These are phyloP conservation scores for Otus sunia DNA, from an alignment of 2,113 vertebrate species.

Conservation along the genomic window DNA sequence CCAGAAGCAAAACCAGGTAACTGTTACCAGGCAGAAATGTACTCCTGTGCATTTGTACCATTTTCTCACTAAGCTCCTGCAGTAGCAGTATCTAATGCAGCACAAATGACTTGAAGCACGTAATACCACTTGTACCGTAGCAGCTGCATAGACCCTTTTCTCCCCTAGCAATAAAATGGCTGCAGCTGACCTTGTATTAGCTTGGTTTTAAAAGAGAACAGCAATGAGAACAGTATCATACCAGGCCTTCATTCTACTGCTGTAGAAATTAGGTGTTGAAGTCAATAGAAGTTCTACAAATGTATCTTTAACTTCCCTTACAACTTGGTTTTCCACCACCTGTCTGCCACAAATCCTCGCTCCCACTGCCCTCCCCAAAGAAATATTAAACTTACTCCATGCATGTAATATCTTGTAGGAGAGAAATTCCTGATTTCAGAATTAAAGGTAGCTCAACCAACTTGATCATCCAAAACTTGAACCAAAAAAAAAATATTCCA, in stretches of 20 bases:
- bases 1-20: not conserved
- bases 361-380: not conserved
- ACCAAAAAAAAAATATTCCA: not conserved
- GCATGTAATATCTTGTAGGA: not conserved
- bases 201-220: not conserved
- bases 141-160: not conserved
- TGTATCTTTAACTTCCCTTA: not conserved
- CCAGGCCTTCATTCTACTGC: not conserved
- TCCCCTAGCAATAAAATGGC: not conserved
- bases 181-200: not conserved
- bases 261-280: not conserved
- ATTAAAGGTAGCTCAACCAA: not conserved
- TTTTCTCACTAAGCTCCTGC: not conserved
- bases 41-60: not conserved
- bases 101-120: not conserved
- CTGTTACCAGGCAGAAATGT: not conserved
- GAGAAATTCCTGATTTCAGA: not conserved
- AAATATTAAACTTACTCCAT: not conserved
- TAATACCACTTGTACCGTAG: not conserved
- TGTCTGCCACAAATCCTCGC: not conserved
- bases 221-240: not conserved
- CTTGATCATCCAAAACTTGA: not conserved
- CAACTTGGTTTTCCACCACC: not conserved
- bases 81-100: not conserved
- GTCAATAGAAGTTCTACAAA: not conserved